phyloP scores from a whole-genome alignment of 2,113 vertebrate species.

The Seriola aureovittata region DNA sequence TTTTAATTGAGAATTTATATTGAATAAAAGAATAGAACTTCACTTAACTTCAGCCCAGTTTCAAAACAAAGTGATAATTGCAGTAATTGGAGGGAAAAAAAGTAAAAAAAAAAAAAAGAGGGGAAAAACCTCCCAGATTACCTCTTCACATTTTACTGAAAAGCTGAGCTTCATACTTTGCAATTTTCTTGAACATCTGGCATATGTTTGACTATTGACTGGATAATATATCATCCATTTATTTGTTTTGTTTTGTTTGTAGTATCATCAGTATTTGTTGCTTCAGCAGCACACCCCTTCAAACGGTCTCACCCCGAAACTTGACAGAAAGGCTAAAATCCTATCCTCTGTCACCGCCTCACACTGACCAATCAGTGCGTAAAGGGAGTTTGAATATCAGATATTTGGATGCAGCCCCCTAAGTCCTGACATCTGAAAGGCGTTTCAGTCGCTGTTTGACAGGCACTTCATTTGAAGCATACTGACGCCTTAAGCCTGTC shows the following conservation, averaged over 20 bases:
- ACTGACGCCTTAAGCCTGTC: constrained; percentile 7
- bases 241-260: not conserved
- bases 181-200: not conserved
- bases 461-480: constrained; percentile 20
- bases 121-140: not conserved
- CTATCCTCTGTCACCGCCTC: not conserved
- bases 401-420: not conserved
- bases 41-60: constrained; percentile 6
- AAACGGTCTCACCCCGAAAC: too few relatives aligned
- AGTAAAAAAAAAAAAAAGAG: not conserved
- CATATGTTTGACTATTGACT: not conserved
- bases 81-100: constrained; percentile 11
- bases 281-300: not conserved
- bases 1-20: constrained; percentile 7
- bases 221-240: not conserved
- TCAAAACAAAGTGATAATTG: constrained; percentile 21
- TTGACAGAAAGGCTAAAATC: not conserved
- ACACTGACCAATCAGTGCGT: not conserved
- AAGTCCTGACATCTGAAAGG: not conserved
- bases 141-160: not conserved
- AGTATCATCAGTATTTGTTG: not conserved
- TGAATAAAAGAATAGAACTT: constrained; percentile 2
- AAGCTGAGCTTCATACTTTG: not conserved
- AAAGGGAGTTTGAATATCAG: not conserved
- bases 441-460: constrained; percentile 6